Conservation (phyloP, 37 sponge, comb jelly and placozoan species). For the Diacarnus erythraeanus region DNA sequence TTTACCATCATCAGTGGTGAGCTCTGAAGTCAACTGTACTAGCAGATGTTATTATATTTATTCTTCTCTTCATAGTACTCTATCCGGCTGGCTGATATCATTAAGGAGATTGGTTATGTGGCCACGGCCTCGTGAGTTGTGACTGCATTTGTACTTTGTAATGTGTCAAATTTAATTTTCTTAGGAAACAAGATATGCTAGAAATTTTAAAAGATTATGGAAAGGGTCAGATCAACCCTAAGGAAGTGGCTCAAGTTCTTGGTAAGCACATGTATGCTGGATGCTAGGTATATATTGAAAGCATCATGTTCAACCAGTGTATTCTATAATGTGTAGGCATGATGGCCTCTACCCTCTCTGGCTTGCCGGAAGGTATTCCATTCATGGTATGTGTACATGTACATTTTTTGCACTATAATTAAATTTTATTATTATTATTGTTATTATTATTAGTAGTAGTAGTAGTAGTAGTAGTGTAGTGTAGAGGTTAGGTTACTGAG, state of each 20-base stretch:
- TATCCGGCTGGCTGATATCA: slow-evolving; percentile 71
- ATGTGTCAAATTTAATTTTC: background rate
- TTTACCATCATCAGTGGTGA: slow-evolving; percentile 62
- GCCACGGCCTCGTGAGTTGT: slow-evolving; percentile 73
- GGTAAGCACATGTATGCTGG: slow-evolving; percentile 31
- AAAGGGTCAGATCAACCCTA: slow-evolving; percentile 57
- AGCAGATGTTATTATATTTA: slow-evolving; percentile 8
- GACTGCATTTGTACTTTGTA: background rate
- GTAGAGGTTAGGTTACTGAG: too few relatives aligned
- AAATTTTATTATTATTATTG: too few relatives aligned
- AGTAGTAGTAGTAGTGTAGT: too few relatives aligned
- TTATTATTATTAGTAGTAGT: too few relatives aligned
- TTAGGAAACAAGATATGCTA: slow-evolving; percentile 75
- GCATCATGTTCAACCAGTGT: background rate
- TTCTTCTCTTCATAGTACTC: slow-evolving; percentile 15
- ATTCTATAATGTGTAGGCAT: slow-evolving; percentile 49
- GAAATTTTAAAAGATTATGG: slow-evolving; percentile 82
- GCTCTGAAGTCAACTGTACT: slow-evolving; percentile 9
- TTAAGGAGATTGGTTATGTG: slow-evolving; percentile 81
- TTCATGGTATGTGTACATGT: slow-evolving; percentile 40
- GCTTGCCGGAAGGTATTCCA: slow-evolving; percentile 70
- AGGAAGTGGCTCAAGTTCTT: slow-evolving; percentile 78
- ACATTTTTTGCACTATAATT: too few relatives aligned
- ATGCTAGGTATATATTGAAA: background rate
- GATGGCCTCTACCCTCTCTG: slow-evolving; percentile 73